Evolutionary conservation across 2,113 vertebrate species (phyloP).

Genomic region (Trochalopteron elliotii): DNA sequence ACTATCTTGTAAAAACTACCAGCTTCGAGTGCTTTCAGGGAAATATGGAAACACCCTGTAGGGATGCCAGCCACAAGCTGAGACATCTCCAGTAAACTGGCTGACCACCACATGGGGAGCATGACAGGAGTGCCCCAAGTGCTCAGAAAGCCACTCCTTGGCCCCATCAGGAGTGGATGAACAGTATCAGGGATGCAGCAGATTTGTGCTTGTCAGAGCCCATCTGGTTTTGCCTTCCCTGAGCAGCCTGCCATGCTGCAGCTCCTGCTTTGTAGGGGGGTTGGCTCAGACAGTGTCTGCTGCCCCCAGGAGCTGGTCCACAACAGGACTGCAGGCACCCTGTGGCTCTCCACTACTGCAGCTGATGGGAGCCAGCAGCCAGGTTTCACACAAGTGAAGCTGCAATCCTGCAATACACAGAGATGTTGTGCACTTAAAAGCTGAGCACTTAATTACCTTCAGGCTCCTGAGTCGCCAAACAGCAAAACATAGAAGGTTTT

Average conservation of each 20-base stretch:
- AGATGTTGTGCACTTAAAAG: not conserved
- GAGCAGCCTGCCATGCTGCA: not conserved
- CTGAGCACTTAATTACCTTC: not conserved
- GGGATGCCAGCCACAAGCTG: not conserved
- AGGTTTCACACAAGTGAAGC: not conserved
- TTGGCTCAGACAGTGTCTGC: not conserved
- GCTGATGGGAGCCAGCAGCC: not conserved
- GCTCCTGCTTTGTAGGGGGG: not conserved
- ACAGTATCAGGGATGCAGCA: not conserved
- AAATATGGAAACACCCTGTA: not conserved
- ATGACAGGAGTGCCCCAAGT: not conserved
- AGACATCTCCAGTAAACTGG: not conserved
- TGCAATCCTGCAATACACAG: not conserved
- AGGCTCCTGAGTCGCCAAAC: not conserved
- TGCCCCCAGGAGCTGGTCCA: not conserved
- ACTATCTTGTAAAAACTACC: not conserved
- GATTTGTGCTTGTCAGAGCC: not conserved
- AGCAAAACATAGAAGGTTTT: not conserved
- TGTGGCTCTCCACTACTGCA: rapidly evolving
- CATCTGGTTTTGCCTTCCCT: not conserved
- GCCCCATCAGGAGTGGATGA: not conserved
- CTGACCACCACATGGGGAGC: rapidly evolving
- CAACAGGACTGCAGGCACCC: not conserved
- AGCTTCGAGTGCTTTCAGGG: not conserved
- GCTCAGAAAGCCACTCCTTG: not conserved